phyloP scores from a whole-genome alignment of 2,797 vertebrate genomes.

The Etheostoma nigrum region DNA sequence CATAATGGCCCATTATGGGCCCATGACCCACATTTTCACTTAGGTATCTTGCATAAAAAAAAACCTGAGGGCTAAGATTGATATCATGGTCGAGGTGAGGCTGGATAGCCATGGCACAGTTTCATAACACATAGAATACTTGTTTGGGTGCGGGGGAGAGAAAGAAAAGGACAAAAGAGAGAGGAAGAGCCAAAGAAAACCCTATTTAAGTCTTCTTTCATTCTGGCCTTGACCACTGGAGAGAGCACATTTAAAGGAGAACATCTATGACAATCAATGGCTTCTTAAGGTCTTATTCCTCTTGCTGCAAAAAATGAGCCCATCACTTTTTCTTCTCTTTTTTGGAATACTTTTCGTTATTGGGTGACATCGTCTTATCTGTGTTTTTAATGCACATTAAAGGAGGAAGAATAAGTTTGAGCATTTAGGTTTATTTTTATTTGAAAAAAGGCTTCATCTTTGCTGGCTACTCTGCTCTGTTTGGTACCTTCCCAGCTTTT shows the following conservation, averaged over 20 bases:
- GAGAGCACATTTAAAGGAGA: constrained; percentile 9
- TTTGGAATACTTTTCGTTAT: background rate
- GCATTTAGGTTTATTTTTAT: background rate
- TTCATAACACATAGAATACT: constrained; percentile 20
- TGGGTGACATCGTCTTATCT: constrained; percentile 13
- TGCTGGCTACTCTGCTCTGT: background rate
- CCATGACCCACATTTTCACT: background rate
- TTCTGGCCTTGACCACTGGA: constrained; percentile 38
- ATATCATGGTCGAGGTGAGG: constrained; percentile 9
- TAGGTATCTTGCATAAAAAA: constrained; percentile 1
- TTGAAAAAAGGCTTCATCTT: too few species aligned
- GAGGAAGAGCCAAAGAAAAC: background rate
- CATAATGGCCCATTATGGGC: too few species aligned
- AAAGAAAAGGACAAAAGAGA: background rate
- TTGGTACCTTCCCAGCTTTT: constrained; percentile 11
- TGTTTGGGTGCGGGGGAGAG: background rate
- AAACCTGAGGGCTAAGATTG: background rate
- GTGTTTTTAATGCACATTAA: background rate
- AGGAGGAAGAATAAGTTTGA: background rate
- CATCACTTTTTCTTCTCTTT: constrained; percentile 19
- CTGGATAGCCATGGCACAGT: constrained; percentile 6
- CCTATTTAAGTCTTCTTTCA: background rate
- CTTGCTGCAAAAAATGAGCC: constrained; percentile 29
- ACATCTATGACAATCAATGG: constrained; percentile 35
- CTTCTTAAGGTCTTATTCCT: constrained; percentile 33